These are phyloP conservation scores for Desmophyllum pertusum DNA, from an alignment of 92 coral and sea anemone genomes.

Conservation along the genomic window DNA sequence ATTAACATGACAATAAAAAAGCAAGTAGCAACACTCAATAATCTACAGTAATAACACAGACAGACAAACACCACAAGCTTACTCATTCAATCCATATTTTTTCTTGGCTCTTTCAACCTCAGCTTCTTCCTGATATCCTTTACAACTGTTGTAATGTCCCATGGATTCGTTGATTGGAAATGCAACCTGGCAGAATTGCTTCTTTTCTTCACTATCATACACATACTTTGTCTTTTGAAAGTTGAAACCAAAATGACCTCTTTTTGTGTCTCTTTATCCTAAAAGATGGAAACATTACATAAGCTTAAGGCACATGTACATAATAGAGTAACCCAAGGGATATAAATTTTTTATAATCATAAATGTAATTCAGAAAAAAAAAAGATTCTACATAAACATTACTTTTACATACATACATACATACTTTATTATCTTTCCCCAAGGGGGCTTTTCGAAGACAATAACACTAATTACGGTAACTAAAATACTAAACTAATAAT, in stretches of 20 bases:
- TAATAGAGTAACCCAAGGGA: background rate
- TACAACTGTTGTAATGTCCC: constrained; percentile 77
- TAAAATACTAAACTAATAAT: too few relatives aligned
- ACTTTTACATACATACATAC: too few relatives aligned
- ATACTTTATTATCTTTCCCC: too few relatives aligned
- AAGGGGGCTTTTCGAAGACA: too few relatives aligned
- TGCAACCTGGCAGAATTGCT: constrained; percentile 83
- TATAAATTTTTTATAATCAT: too few relatives aligned
- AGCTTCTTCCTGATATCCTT: constrained; percentile 93
- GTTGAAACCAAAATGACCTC: constrained; percentile 88
- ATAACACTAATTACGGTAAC: too few relatives aligned
- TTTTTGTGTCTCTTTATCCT: constrained; percentile 85
- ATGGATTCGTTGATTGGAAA: constrained; percentile 90
- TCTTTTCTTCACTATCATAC: constrained; percentile 96
- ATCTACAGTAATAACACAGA: constrained; percentile 3
- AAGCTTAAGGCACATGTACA: background rate
- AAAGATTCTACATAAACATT: too few relatives aligned
- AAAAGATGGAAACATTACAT: background rate
- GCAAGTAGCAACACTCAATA: background rate
- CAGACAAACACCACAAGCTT: constrained; percentile 23
- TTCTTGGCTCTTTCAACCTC: constrained; percentile 66
- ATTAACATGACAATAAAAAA: too few relatives aligned
- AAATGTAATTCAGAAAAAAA: too few relatives aligned
- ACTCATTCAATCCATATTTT: constrained; percentile 91
- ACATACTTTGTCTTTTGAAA: constrained; percentile 97